Evolutionary conservation across 2,113 vertebrate species (phyloP), one percentile per base, ranked within the genome.

Genomic region (Orthonyx spaldingii): DNA sequence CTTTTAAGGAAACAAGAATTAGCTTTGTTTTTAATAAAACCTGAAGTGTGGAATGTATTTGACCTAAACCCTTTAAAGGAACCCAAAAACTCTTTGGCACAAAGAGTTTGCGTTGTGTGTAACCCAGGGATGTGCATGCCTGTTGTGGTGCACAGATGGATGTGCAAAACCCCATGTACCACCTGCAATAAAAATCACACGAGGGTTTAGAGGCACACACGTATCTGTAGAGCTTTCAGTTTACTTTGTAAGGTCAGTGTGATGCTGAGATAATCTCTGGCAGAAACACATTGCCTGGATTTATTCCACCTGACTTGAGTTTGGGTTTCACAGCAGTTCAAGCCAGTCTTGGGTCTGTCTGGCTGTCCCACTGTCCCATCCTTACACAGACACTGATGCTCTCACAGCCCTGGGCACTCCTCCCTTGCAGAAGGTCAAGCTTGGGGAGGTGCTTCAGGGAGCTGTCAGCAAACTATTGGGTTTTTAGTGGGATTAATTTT

Each of bases 1-100:
- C 8, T 79, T 93, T 64, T 47, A 92, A 33, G 63, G 63, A 93
- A 70, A 59, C 18, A 72, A 78, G 11, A 52, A 53, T 82, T 92
- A 86, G 15, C 81, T 92, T 93, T 84, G 53, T 39, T 82, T 87
- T 77, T 88, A 78, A 26, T 63, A 91, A 90, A 94, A 59, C 32
- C 41, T 59, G 28, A 91, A 72, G 9, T 3, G 22, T 88, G 60
- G 81, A 84, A 74, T 63, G 10, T 33, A 26, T 87, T 92, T 89
- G 42, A 66, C 63, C 27, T 64, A 59, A 83, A 81, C 41, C 30
- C 52, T 90, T 84, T 32, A 60, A 74, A n/a, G 42, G 20, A 59
- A 50, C 37, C 46, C 41, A 28, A 83, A 75, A 71, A 2, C n/a
- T 57, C n/a, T 84, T 71, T 80, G 85, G 93, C 66, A 92, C 84